These are phyloP conservation scores for Sphaeridia pumilis DNA, from an alignment of 2,888 invertebrate genomes.

Conservation along the genomic window DNA sequence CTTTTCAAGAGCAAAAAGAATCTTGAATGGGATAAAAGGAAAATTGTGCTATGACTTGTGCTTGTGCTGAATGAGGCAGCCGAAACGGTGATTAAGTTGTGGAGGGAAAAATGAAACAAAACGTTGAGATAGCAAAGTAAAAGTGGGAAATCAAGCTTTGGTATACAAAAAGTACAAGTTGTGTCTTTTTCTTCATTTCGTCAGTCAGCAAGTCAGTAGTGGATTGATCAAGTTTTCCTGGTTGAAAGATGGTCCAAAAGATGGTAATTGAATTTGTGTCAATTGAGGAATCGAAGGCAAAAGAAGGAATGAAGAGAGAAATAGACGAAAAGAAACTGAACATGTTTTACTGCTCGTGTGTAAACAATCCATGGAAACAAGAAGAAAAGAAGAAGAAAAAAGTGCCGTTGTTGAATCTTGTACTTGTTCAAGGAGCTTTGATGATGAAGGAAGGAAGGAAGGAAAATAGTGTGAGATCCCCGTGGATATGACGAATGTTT, in stretches of 20 bases:
- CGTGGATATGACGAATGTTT: no score
- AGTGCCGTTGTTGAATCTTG: no score
- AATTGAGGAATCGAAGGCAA: constrained; percentile 22
- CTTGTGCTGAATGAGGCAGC: no score
- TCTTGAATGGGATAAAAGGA: no score
- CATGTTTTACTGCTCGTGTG: neutral
- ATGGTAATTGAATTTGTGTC: constrained; percentile 33
- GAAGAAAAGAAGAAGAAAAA: constrained; percentile 7
- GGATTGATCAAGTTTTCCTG: constrained; percentile 17
- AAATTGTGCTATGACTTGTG: no score
- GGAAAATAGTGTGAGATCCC: neutral
- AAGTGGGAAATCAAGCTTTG: no score
- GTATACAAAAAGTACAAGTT: no score
- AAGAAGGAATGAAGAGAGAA: constrained; percentile 5
- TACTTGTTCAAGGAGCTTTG: constrained; percentile 11
- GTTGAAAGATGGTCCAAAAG: constrained; percentile 17
- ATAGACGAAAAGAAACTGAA: constrained; percentile 5
- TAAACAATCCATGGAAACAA: constrained; percentile 2
- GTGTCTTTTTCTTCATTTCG: constrained; percentile 14
- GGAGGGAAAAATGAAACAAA: no score
- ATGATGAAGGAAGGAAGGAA: constrained; percentile 1
- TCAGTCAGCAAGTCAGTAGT: no score
- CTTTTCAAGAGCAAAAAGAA: no score
- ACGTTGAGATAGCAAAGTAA: no score
- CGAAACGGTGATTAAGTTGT: no score